Percentiles rank a stretch among this genome's conserved stretches.
Evolutionary conservation across 1,140 invertebrate genomes (phyloP).

Genomic region (Choristoneura fumiferana): DNA sequence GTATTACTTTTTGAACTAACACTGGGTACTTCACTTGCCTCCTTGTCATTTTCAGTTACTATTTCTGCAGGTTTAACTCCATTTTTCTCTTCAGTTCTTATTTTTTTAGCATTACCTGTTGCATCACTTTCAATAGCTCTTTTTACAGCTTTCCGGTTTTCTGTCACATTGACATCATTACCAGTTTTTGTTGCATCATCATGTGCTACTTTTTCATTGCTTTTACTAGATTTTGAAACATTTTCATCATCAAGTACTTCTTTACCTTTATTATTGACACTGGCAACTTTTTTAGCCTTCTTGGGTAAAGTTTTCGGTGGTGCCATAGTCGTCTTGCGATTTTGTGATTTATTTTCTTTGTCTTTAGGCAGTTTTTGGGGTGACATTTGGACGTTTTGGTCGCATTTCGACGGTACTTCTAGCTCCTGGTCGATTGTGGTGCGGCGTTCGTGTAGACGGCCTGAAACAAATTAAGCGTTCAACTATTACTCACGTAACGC

Average conservation of each 20-base stretch:
- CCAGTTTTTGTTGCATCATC: too few relatives aligned
- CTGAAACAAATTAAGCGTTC: too few relatives aligned
- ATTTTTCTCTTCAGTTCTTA: not conserved
- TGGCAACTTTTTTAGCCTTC: constrained; percentile 39
- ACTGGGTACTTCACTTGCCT: not conserved
- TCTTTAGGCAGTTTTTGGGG: not conserved
- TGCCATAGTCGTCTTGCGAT: constrained; percentile 50
- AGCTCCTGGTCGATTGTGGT: constrained; percentile 34
- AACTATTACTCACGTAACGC: too few relatives aligned
- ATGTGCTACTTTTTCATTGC: not conserved
- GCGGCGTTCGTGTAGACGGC: constrained; percentile 5
- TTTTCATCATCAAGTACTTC: constrained; percentile 30
- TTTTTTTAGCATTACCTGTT: constrained; percentile 3
- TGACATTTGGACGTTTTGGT: not conserved
- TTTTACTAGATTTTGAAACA: not conserved
- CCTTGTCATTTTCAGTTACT: not conserved
- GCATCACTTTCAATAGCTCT: not conserved
- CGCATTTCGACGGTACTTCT: constrained; percentile 16
- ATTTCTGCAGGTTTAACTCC: constrained; percentile 18
- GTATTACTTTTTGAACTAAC: not conserved
- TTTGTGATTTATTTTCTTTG: constrained; percentile 30
- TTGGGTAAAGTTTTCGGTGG: constrained; percentile 57
- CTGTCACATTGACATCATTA: not conserved
- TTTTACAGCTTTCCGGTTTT: not conserved
- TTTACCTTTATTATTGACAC: too few relatives aligned